Conservation (phyloP, 2,113 vertebrate genomes). For the Bothrops jararaca region DNA sequence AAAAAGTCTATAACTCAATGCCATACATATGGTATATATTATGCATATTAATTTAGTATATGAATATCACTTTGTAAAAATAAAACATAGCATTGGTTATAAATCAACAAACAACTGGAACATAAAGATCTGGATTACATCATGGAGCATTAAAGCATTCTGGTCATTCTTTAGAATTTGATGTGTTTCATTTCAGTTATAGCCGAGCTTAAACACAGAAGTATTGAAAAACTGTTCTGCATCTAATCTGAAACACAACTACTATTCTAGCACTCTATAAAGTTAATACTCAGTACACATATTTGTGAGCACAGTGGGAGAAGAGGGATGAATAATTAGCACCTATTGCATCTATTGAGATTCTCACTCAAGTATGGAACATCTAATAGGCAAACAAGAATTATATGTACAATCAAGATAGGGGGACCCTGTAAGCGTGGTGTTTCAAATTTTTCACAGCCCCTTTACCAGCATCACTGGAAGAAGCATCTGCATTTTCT, state of each 20-base stretch:
- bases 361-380: neutral
- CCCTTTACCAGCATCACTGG: neutral
- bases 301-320: neutral
- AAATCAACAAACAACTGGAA: conserved; percentile 72
- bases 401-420: neutral
- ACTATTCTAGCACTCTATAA: neutral
- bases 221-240: neutral
- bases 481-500: neutral
- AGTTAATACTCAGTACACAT: neutral
- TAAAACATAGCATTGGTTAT: conserved; percentile 63
- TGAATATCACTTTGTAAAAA: conserved; percentile 76
- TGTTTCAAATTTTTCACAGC: neutral
- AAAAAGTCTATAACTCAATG: conserved; percentile 73
- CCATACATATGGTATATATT: conserved; percentile 71
- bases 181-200: conserved; percentile 50
- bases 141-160: conserved; percentile 63
- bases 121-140: conserved; percentile 60
- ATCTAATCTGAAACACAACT: neutral
- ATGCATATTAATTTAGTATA: conserved; percentile 74
- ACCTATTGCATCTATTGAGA: neutral
- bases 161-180: conserved; percentile 66
- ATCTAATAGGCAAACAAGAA: neutral
- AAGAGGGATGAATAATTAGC: neutral
- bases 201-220: conserved; percentile 20
- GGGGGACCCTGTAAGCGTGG: neutral